Percentiles rank a stretch among this genome's conserved stretches.
These are phyloP conservation scores for Smittia aterrima DNA, from an alignment of 2,888 invertebrate genomes.

Conservation along the genomic window DNA sequence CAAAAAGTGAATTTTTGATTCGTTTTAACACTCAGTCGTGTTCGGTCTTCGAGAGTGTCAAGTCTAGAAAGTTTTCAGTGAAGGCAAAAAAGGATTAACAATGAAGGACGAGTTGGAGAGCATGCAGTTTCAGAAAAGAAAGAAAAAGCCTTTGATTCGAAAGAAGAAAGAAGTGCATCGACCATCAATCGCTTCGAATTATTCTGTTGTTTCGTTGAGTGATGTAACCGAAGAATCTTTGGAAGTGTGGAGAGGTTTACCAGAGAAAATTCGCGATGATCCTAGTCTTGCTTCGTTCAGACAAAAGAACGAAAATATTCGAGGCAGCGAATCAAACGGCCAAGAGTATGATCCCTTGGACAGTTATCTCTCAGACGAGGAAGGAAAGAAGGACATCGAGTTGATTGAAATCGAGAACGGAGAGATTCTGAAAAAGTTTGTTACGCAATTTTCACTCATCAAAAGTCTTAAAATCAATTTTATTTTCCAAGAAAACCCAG, in stretches of 20 bases:
- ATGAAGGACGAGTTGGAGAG: conserved; percentile 28
- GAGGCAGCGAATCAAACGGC: not conserved
- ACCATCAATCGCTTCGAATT: conserved; percentile 41
- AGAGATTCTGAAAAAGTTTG: not conserved
- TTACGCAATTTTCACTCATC: not conserved
- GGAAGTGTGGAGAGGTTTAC: conserved; percentile 60
- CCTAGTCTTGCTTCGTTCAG: conserved; percentile 59
- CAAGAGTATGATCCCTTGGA: conserved; percentile 52
- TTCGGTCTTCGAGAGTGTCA: no score
- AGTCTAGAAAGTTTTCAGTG: no score
- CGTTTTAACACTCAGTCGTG: no score
- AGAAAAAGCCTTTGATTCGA: conserved; percentile 15
- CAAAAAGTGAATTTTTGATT: no score
- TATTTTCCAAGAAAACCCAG: conserved; percentile 39
- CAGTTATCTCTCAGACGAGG: conserved; percentile 46
- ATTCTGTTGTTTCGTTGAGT: conserved; percentile 51
- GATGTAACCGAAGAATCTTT: conserved; percentile 57
- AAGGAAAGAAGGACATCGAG: not conserved
- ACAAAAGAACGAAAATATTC: conserved; percentile 55
- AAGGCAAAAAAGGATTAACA: not conserved
- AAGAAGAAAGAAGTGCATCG: conserved; percentile 24
- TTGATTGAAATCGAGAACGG: not conserved
- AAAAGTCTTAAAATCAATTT: not conserved
- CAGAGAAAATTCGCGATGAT: conserved; percentile 60
- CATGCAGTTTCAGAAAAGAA: conserved; percentile 13